Base-by-base conservation (phyloP, 1,140 invertebrate genomes). In the Oreohelix idahoensis region DNA sequence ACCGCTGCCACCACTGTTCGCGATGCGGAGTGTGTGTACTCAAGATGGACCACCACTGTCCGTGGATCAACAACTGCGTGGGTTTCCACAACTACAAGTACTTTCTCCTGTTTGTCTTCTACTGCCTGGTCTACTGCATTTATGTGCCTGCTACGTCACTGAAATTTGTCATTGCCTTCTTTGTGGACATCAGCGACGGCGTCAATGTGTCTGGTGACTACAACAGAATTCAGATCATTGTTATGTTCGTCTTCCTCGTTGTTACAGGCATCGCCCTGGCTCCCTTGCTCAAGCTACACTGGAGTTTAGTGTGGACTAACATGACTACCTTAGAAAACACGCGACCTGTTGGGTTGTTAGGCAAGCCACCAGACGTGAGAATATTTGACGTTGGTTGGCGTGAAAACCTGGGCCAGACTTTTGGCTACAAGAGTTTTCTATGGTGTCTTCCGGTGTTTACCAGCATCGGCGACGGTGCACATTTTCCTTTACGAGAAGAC, bases 1-100 rank as follows among this genome's bases (percentile, higher is more conserved):
- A 88, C 13, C 76, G 90, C 39, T 87, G 88, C 26, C 87, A 89
- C 77, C 90, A 91, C 83, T 91, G 90, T 71, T 74, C 84, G 0
- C 17, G 89, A 35, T 91, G 90, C 71, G 70, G 85, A 36, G 78
- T 23, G 23, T 91, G 90, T 79, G 86, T 90, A 13, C 84, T 91
- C 70, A 89, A 89, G 91, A 94, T 97, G 87, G 97, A 99, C 91
- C 98, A 99, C 92, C 98, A 99, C 90, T 99, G 98, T 90, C 95
- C 96, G 63, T 98, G 98, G 91, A 95, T 96, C 35, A 95, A 95
- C n/a, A 96, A 95, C 88, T 98, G 97, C 92, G 94, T 98, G 32
- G 98, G 97, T 0, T 96, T 97, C 89, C 94, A 94, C 76, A 98
- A 98, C 92, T 95, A 96, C 87, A 94, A 97, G 89, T 98, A 96